A percentile compares a stretch with the other conserved stretches of the same genome.
These are phyloP conservation scores for Danio tinwini DNA, from an alignment of 2,797 vertebrate species.

Conservation along the genomic window DNA sequence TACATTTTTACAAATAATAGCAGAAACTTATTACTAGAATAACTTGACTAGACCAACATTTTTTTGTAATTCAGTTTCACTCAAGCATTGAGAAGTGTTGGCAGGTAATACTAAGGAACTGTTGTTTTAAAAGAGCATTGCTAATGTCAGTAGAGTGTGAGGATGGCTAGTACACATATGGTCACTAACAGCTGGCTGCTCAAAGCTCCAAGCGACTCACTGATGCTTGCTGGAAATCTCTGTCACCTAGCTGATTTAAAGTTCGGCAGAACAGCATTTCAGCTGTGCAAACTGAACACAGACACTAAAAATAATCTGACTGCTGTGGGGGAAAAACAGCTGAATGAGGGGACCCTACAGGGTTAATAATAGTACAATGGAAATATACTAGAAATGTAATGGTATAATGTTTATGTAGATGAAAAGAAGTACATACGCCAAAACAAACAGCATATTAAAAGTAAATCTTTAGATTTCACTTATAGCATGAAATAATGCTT, in stretches of 20 bases:
- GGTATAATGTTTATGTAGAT: conserved; percentile 2
- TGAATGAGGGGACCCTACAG: conserved; percentile 29
- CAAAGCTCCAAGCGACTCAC: conserved; percentile 31
- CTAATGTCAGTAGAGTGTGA: conserved; percentile 31
- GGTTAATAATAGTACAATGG: conserved; percentile 39
- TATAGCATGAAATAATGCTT: not conserved
- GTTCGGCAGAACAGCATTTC: conserved; percentile 33
- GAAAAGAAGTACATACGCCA: not conserved
- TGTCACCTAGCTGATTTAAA: conserved; percentile 40
- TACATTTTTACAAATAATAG: not conserved
- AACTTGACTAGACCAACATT: not conserved
- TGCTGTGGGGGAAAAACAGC: conserved; percentile 35
- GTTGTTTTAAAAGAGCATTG: conserved; percentile 19
- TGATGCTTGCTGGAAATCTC: conserved; percentile 38
- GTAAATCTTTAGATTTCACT: not conserved
- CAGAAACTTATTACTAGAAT: not conserved
- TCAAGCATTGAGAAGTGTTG: not conserved
- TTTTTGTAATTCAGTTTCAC: not conserved
- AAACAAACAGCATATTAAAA: not conserved
- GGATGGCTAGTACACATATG: conserved; percentile 31
- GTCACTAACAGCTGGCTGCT: conserved; percentile 42
- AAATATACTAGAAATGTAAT: conserved; percentile 11
- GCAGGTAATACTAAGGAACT: conserved; percentile 28
- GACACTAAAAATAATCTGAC: conserved; percentile 44
- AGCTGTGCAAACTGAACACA: conserved; percentile 40